Percentiles rank a stretch among this genome's conserved stretches.
These are phyloP conservation scores for Peromyscus leucopus DNA, from an alignment of 2,113 vertebrate genomes.

Conservation along the genomic window DNA sequence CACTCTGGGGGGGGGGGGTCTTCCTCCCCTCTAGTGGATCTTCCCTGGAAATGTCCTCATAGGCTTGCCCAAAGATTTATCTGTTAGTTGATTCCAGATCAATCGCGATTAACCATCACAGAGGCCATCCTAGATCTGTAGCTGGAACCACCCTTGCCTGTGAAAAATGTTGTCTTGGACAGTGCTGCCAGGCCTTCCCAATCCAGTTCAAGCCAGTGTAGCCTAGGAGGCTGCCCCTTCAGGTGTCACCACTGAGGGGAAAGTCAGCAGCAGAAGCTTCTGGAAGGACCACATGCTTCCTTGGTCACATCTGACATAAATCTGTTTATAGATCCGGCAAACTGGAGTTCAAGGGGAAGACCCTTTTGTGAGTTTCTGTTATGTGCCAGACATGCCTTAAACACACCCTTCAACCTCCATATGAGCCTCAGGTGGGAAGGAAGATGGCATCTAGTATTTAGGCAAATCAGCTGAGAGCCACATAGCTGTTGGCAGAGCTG, in stretches of 20 bases:
- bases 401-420: neutral
- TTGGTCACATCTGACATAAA: neutral
- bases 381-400: neutral
- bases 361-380: neutral
- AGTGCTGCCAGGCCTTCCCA: neutral
- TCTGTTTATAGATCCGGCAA: neutral
- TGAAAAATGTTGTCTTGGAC: neutral
- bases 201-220: too few relatives aligned
- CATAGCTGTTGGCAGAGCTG: neutral
- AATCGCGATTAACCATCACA: neutral
- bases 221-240: too few relatives aligned
- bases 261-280: neutral
- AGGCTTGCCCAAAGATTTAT: neutral
- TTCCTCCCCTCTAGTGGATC: neutral
- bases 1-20: too few relatives aligned
- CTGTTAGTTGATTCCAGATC: neutral
- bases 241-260: neutral
- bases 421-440: too few relatives aligned
- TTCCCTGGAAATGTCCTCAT: neutral
- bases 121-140: neutral
- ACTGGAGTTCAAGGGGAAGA: too few relatives aligned
- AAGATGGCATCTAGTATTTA: neutral
- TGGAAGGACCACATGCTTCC: neutral
- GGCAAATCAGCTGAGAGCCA: neutral
- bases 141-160: neutral